phyloP scores from a whole-genome alignment of 2,797 vertebrate genomes.

The Hoplostethus mediterraneus region DNA sequence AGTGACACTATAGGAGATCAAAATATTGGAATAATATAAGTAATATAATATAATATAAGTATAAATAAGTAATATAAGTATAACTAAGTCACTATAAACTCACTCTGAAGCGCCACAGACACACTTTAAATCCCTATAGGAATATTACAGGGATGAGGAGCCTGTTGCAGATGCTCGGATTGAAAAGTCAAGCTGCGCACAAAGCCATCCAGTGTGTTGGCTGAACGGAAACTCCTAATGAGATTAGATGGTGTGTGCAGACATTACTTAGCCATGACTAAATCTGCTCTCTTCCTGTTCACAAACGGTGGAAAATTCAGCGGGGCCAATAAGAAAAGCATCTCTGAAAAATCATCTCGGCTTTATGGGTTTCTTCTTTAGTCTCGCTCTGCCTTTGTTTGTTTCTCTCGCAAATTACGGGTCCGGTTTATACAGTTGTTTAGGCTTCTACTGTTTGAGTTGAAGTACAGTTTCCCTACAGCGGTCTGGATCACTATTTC shows the following conservation, averaged over 20 bases:
- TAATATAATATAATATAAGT: too few species aligned
- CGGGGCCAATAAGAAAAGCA: constrained; percentile 83
- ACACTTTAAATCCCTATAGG: constrained; percentile 36
- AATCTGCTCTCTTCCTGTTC: constrained; percentile 94
- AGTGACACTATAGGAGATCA: too few species aligned
- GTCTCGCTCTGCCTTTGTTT: constrained; percentile 18
- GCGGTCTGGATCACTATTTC: constrained; percentile 33
- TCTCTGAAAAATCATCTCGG: constrained; percentile 47
- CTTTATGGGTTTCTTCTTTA: neutral
- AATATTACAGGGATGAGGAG: constrained; percentile 65
- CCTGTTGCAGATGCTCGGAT: constrained; percentile 75
- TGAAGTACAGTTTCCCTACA: constrained; percentile 24
- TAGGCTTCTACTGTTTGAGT: constrained; percentile 11
- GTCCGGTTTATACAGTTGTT: too few species aligned
- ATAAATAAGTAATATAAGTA: too few species aligned
- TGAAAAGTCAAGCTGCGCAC: constrained; percentile 79
- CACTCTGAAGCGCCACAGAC: constrained; percentile 7
- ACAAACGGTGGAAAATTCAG: constrained; percentile 91
- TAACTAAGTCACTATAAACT: neutral
- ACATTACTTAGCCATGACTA: constrained; percentile 97
- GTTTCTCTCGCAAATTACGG: neutral
- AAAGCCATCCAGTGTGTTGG: constrained; percentile 93
- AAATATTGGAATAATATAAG: too few species aligned
- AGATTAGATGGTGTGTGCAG: constrained; percentile 96
- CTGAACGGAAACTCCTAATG: constrained; percentile 97